Evolutionary conservation across 2,888 invertebrate genomes (phyloP), one percentile per base, ranked within the genome.

Genomic region (Andrena marginata): DNA sequence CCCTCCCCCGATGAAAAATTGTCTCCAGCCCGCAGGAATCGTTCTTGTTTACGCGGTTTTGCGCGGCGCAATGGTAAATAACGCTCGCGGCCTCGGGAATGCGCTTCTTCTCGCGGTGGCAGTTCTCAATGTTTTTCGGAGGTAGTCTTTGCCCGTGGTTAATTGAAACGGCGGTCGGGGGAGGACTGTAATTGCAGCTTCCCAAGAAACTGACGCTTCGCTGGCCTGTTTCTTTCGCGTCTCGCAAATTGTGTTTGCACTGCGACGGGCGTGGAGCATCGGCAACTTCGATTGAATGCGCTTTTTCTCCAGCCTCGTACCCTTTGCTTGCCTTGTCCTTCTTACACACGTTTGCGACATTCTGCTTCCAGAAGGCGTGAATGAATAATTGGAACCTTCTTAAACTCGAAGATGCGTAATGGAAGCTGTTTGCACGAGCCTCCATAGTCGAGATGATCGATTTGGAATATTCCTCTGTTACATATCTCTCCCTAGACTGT

Each of bases 141-240:
- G 31, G 0, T 23, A n/a, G 26, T 42, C 13, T 48, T 64, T 64
- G 70, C 23, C n/a, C 20, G 62, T 60, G 80, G 80, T 77, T 80
- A 80, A 80, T 80, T 80, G 80, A 80, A 80, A 80, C 71, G 54
- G 80, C 70, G 80, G 80, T 77, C 65, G 80, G 63, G 69, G 51
- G 78, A 67, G 29, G 77, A 35, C 49, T 77, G 79, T 70, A 77
- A 80, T 80, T 80, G 78, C 42, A 51, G 35, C 71, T 20, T 42
- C 42, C 42, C 54, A 63, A 63, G 76, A 56, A 63, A 56, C n/a
- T 59, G 16, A 35, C 33, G 23, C 20, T 20, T 56, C 23, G 49
- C 13, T 23, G 51, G 29, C 13, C 5, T 1, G 0, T 49, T 79
- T 79, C 77, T 77, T 69, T 60, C 48, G 42, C 31, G 6, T 49